Percentiles rank a stretch among this genome's conserved stretches.
Evolutionary conservation across 2,113 vertebrate species (phyloP).

Genomic region (Ifrita kowaldi): DNA sequence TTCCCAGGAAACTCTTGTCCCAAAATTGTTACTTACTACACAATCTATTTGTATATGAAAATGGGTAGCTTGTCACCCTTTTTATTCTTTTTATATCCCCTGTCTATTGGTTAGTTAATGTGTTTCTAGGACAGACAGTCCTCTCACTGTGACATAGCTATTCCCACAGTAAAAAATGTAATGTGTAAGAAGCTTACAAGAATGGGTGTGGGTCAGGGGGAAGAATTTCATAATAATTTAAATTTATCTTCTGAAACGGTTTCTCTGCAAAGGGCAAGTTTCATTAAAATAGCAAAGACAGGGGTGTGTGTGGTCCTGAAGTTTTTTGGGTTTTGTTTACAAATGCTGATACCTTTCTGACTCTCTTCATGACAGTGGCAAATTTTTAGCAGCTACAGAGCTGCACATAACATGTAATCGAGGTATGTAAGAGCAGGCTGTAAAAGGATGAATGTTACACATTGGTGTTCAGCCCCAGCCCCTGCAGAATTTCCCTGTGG

Average conservation of each 20-base stretch:
- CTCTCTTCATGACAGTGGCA: neutral
- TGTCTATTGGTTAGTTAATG: neutral
- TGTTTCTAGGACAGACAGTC: constrained; percentile 27
- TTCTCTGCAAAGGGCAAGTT: neutral
- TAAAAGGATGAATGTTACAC: neutral
- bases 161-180: neutral
- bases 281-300: neutral
- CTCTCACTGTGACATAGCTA: neutral
- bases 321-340: neutral
- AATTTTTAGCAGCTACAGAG: neutral
- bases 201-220: neutral
- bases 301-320: neutral
- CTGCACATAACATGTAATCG: neutral
- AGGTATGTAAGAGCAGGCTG: neutral
- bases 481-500: neutral
- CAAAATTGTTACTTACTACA: neutral
- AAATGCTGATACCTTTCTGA: neutral
- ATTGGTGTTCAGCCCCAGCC: neutral
- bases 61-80: neutral
- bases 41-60: neutral
- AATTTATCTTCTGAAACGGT: neutral
- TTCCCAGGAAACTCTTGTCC: constrained; percentile 5
- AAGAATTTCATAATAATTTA: neutral
- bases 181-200: neutral
- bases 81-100: neutral